Evolutionary conservation across 2,888 invertebrate species (phyloP), one percentile per base, ranked within the genome.

Genomic region (Abscondita cerata): DNA sequence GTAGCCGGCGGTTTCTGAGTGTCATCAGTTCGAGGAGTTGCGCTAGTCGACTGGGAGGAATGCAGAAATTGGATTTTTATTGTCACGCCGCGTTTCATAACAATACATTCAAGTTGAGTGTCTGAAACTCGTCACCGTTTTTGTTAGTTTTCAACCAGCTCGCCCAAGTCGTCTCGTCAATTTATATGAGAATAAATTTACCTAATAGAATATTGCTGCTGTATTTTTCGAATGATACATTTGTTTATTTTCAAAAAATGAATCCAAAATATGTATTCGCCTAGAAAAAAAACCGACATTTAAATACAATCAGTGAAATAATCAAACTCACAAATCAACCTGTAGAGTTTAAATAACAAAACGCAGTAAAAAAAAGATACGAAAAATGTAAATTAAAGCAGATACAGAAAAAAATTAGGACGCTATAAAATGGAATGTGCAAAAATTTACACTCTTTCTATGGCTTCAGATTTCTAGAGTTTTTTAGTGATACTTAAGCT

Each of bases 21-120:
- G 63, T 67, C 66, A 63, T 58, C 53, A 33, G 59, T 56, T 58
- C 63, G 65, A 63, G 61, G 52, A 64, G 64, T 64, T 62, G 66
- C 69, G 59, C 62, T 66, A 63, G 61, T 64, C 71, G 71, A 72
- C 70, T 71, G 65, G 63, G 65, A 59, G 73, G 78, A 79, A 78
- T 79, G 78, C 69, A 73, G 74, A 76, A 76, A 78, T 77, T 76
- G 76, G 75, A 78, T 78, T 79, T 78, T 78, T 78, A 78, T 76
- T 76, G 76, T 77, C 77, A 74, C 75, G 73, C 73, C 69, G 71
- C 70, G 70, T 70, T 73, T 75, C 73, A 73, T 74, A 73, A 75
- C 74, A 74, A 75, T 75, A 73, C 74, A 61, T 67, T 66, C 70
- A 63, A 25, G 64, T 58, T 60, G 68, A 65, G 64, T 68, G 69